Evolutionary conservation across 1,140 invertebrate species (phyloP), one percentile per base, ranked within the genome.

Genomic region (Formica exsecta): DNA sequence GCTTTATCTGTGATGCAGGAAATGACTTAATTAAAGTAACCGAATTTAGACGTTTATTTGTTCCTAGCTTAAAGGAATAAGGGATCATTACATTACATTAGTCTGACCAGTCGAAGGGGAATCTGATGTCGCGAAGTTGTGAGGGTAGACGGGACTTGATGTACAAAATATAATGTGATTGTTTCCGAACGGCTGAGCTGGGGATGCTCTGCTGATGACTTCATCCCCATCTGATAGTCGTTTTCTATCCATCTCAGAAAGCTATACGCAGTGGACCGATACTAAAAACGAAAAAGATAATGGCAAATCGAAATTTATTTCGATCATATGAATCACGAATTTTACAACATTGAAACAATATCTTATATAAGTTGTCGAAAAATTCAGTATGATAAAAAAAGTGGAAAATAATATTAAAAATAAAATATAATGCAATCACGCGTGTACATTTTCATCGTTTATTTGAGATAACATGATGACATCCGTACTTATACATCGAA

Each of bases 141-240:
- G 77, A 80, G 81, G 81, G 29, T 81, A 73, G 70, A 74, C 73
- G 51, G 65, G 64, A 70, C 77, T 92, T 86, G 91, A 92, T 91
- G 91, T 91, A 89, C 89, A 75, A 90, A 86, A 87, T 92, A 87
- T 95, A 95, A 95, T 95, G 94, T 95, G 94, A 95, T 95, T 95
- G 94, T 95, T 95, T 95, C 94, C 94, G 87, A 93, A 89, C 91
- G 91, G 85, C 73, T 90, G 77, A 76, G 85, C 83, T 89, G 88
- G 88, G 89, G 89, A 87, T 81, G 89, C 64, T 91, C 86, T 61
- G 48, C 41, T 59, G 65, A 95, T 95, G 94, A 94, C 93, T 95
- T 93, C 92, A 95, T 95, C 91, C 91, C 92, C 90, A 89, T 91
- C 91, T 90, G 86, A 92, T 94, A 90, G 64, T 85, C 89, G 77